These are phyloP conservation scores for Acanthopagrus latus DNA, from an alignment of 2,797 vertebrate genomes.

Conservation along the genomic window DNA sequence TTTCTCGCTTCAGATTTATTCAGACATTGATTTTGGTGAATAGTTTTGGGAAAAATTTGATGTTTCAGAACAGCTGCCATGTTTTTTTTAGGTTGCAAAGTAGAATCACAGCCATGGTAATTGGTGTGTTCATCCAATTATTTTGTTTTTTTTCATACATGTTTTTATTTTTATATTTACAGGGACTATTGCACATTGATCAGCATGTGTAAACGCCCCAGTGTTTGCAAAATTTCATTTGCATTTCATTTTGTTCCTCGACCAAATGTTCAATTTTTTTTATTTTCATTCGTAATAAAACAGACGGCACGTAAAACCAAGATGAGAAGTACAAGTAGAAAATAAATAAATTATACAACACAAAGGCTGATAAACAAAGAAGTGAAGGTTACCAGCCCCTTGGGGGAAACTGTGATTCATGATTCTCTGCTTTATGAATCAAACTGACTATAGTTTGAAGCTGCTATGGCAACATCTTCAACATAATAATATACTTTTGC, in stretches of 20 bases:
- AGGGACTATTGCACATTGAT: background rate
- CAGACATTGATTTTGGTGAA: background rate
- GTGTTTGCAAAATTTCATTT: background rate
- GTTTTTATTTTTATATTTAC: background rate
- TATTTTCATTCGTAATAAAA: background rate
- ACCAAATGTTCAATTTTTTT: constrained; percentile 1
- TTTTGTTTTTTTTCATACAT: background rate
- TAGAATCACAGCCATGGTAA: constrained; percentile 1
- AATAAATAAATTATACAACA: background rate
- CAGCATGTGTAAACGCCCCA: background rate
- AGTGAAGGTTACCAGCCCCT: background rate
- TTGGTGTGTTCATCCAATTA: constrained; percentile 4
- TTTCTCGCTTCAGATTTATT: constrained; percentile 1
- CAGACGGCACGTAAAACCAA: background rate
- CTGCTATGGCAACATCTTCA: background rate
- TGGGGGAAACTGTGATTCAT: too few relatives aligned
- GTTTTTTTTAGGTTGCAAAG: constrained; percentile 23
- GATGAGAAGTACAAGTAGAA: background rate
- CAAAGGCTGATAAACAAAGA: background rate
- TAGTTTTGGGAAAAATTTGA: background rate
- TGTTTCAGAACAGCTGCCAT: constrained; percentile 6
- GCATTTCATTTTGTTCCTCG: background rate
- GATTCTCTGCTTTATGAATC: background rate
- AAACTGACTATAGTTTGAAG: background rate
- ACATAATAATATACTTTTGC: background rate